A percentile compares a stretch with the other conserved stretches of the same genome.
Evolutionary conservation across 2,797 vertebrate genomes (phyloP).

Genomic region (Leucoraja ocellata): DNA sequence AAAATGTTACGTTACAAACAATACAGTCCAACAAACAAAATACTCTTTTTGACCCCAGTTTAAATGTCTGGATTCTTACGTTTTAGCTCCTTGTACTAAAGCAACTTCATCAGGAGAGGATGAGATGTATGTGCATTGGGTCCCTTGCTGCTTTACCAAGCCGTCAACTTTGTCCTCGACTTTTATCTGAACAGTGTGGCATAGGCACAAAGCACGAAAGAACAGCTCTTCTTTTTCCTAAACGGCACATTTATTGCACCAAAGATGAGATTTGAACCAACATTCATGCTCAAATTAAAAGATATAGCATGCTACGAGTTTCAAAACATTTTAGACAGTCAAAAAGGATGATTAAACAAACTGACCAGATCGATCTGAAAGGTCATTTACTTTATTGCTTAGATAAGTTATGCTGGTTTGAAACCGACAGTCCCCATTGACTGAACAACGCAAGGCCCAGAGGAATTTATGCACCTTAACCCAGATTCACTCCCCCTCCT

Average conservation of each 20-base stretch:
- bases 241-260: neutral
- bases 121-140: slow-evolving; percentile 70
- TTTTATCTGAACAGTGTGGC: slow-evolving; percentile 92
- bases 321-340: neutral
- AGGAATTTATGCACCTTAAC: neutral
- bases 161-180: slow-evolving; percentile 61
- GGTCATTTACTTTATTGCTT: neutral
- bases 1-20: too few species aligned
- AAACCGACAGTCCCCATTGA: neutral
- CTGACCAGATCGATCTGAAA: neutral
- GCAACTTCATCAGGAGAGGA: slow-evolving; percentile 94
- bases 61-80: slow-evolving; percentile 57
- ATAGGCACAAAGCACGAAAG: slow-evolving; percentile 86
- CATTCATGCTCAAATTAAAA: neutral
- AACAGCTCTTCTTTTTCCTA: slow-evolving; percentile 88
- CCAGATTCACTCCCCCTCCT: neutral
- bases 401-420: neutral
- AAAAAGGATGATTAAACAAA: neutral
- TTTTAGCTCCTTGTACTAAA: slow-evolving; percentile 86
- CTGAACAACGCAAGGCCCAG: neutral
- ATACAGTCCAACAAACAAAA: neutral
- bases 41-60: neutral
- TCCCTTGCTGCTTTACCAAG: slow-evolving; percentile 44
- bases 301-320: neutral
- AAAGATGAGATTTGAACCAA: neutral